phyloP scores from a whole-genome alignment of 2,797 vertebrate genomes.

The Smutsia gigantea region DNA sequence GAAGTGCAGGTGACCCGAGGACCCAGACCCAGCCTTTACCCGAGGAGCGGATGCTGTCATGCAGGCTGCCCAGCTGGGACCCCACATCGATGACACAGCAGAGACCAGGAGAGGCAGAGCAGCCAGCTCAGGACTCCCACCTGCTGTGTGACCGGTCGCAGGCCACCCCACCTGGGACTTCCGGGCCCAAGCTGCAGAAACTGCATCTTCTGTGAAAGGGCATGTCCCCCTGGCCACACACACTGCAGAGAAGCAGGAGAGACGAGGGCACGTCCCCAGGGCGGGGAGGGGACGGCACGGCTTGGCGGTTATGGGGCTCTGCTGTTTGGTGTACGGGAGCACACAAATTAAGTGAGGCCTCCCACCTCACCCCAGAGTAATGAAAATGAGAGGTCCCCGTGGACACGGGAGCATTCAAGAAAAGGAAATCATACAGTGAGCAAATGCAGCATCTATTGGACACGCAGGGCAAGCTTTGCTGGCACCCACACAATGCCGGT shows the following conservation, averaged over 20 bases:
- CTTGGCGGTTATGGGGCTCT: background rate
- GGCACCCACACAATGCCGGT: fast-evolving
- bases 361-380: background rate
- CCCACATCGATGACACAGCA: background rate
- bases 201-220: fast-evolving
- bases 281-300: fast-evolving
- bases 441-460: background rate
- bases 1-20: background rate
- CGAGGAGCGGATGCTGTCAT: fast-evolving
- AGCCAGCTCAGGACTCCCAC: background rate
- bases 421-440: too few relatives aligned
- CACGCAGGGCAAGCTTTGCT: fast-evolving
- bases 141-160: background rate
- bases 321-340: fast-evolving
- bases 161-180: background rate
- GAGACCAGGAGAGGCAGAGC: too few relatives aligned
- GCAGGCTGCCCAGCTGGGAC: fast-evolving
- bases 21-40: background rate
- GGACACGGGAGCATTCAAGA: background rate
- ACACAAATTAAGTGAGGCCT: too few relatives aligned
- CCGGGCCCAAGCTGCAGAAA: background rate
- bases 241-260: fast-evolving
- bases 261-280: fast-evolving
- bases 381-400: background rate
- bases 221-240: background rate